Evolutionary conservation across 1,140 invertebrate genomes (phyloP).

Genomic region (Hylaeus anthracinus): DNA sequence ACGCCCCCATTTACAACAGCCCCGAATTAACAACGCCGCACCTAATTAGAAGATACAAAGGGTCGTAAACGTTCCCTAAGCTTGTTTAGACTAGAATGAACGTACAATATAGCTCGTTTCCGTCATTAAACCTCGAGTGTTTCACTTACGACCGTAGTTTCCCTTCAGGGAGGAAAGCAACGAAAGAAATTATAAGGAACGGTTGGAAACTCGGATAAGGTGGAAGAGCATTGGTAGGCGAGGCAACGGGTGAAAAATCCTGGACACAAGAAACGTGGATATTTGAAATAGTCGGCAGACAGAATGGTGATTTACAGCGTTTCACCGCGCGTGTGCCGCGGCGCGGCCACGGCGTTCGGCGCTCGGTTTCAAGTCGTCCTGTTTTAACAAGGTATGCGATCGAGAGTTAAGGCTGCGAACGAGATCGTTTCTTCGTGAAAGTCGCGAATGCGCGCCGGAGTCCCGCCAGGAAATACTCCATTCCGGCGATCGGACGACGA

Average conservation of each 20-base stretch:
- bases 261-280: slow-evolving; percentile 28
- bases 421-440: slow-evolving; percentile 65
- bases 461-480: slow-evolving; percentile 50
- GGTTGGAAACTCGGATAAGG: slow-evolving; percentile 6
- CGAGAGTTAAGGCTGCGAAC: slow-evolving; percentile 63
- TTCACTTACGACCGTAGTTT: no score
- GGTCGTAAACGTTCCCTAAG: no score
- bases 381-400: slow-evolving; percentile 60
- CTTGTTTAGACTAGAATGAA: no score
- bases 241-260: neutral
- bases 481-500: slow-evolving; percentile 46
- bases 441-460: slow-evolving; percentile 38
- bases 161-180: neutral
- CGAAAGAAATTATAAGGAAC: neutral
- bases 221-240: neutral
- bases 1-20: no score
- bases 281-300: slow-evolving; percentile 25
- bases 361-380: slow-evolving; percentile 47
- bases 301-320: slow-evolving; percentile 50
- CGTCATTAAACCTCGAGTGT: no score
- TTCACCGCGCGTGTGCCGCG: slow-evolving; percentile 27
- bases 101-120: no score
- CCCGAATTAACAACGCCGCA: no score
- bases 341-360: slow-evolving; percentile 34
- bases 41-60: no score